Evolutionary conservation across 2,113 vertebrate genomes (phyloP).

Genomic region (Speoplatyrhinus poulsoni): DNA sequence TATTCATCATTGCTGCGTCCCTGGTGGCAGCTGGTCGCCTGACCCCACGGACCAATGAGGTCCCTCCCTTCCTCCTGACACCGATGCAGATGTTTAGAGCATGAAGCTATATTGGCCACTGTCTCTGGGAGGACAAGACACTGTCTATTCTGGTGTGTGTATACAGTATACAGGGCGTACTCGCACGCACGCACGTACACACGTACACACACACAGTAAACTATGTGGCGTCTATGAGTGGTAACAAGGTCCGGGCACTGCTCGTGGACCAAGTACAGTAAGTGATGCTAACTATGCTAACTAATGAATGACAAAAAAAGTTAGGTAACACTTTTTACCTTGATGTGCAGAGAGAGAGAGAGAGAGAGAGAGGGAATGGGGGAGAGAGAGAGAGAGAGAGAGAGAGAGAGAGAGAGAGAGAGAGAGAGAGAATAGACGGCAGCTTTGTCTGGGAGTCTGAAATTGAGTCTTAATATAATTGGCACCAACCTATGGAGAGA

Average conservation of each 20-base stretch:
- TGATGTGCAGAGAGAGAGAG: not conserved
- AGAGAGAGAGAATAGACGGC: constrained; percentile 39
- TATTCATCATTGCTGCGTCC: constrained; percentile 66
- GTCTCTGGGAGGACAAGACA: constrained; percentile 46
- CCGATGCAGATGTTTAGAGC: constrained; percentile 75
- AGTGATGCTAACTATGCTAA: constrained; percentile 23
- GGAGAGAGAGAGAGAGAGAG: not conserved
- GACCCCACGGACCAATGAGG: constrained; percentile 65
- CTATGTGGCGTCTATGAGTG: not conserved
- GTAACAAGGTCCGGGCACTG: constrained; percentile 1
- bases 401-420: not conserved
- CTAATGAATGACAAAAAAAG: constrained; percentile 43
- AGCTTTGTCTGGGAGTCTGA: constrained; percentile 74
- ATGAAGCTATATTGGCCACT: constrained; percentile 75
- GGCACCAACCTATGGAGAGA: constrained; percentile 72
- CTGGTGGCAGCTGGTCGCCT: constrained; percentile 65
- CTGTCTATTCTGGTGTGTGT: not conserved
- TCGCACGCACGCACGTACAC: not conserved
- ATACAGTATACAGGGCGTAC: not conserved
- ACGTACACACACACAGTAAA: no score
- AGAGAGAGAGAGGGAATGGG: constrained; percentile 25
- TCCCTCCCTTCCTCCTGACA: constrained; percentile 63
- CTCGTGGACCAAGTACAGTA: constrained; percentile 14
- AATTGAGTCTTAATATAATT: constrained; percentile 89
- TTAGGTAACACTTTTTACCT: constrained; percentile 29